Conservation (phyloP, 2,888 invertebrate species). For the Leucophora obtusa region DNA sequence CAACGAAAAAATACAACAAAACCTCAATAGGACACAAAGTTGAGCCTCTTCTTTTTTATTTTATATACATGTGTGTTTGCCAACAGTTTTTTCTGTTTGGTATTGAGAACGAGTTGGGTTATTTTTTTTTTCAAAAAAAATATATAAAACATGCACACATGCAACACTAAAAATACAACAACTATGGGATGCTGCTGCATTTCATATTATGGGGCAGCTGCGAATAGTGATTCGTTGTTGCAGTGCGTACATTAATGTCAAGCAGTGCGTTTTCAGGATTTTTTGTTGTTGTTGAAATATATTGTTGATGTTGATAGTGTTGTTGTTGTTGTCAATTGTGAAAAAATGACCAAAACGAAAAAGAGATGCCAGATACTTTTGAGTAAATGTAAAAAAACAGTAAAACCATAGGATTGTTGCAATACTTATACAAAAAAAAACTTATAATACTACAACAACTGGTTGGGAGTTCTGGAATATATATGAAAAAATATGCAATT, state of each 20-base stretch:
- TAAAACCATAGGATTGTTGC: conserved; percentile 59
- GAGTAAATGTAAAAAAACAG: conserved; percentile 63
- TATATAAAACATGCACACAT: conserved; percentile 10
- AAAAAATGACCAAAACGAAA: conserved; percentile 65
- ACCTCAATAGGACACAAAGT: conserved; percentile 63
- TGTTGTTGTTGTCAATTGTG: conserved; percentile 53
- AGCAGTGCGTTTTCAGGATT: not conserved
- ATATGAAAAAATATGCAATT: conserved; percentile 45
- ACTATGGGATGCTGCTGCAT: not conserved
- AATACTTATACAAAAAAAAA: conserved; percentile 15
- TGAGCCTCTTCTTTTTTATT: conserved; percentile 57
- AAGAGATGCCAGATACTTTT: conserved; percentile 63
- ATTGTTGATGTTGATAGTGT: conserved; percentile 54
- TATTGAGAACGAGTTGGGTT: conserved; percentile 19
- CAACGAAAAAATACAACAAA: conserved; percentile 60
- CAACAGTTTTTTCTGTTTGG: conserved; percentile 36
- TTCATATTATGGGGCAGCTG: not conserved
- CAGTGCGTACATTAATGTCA: conserved; percentile 9
- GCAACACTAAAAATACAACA: conserved; percentile 26
- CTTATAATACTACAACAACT: not conserved
- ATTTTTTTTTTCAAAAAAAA: not conserved
- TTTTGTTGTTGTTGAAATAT: conserved; percentile 27
- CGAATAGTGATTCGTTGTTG: conserved; percentile 13
- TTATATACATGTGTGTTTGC: not conserved
- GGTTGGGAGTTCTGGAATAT: not conserved